These are phyloP conservation scores for Aramus guarauna DNA, from an alignment of 2,113 vertebrate species.

Conservation along the genomic window DNA sequence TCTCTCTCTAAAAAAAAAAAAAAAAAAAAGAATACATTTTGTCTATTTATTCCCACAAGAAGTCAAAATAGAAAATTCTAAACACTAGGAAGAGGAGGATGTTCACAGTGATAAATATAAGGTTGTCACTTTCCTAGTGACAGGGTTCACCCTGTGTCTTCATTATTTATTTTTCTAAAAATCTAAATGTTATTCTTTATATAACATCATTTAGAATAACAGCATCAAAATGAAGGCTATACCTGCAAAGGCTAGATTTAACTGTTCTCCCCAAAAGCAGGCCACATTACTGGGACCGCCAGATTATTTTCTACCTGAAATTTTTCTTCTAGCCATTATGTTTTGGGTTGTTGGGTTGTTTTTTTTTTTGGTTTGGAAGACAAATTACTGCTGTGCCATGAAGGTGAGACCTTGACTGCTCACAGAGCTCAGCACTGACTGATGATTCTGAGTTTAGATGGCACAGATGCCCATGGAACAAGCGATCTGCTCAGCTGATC, in stretches of 20 bases:
- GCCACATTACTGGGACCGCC: not conserved
- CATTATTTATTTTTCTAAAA: not conserved
- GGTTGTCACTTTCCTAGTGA: not conserved
- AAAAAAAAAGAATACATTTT: not conserved
- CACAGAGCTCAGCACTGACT: accelerated
- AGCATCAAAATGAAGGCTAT: not conserved
- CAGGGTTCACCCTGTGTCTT: not conserved
- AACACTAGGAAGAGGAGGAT: not conserved
- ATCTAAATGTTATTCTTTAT: not conserved
- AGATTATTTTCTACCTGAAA: not conserved
- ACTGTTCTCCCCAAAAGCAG: not conserved
- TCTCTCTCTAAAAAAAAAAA: no score
- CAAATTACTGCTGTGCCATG: not conserved
- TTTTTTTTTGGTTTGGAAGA: not conserved
- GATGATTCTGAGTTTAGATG: not conserved
- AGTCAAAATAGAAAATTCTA: not conserved
- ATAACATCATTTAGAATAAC: not conserved
- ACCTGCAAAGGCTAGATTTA: not conserved
- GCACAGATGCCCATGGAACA: not conserved
- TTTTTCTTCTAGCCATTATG: not conserved
- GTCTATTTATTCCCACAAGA: not conserved
- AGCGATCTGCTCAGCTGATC: not conserved
- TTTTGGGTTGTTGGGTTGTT: accelerated
- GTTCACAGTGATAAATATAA: not conserved
- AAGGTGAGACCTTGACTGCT: not conserved